These are phyloP conservation scores for Lutraria rhynchaena DNA, from an alignment of 1,140 invertebrate genomes.

Conservation along the genomic window DNA sequence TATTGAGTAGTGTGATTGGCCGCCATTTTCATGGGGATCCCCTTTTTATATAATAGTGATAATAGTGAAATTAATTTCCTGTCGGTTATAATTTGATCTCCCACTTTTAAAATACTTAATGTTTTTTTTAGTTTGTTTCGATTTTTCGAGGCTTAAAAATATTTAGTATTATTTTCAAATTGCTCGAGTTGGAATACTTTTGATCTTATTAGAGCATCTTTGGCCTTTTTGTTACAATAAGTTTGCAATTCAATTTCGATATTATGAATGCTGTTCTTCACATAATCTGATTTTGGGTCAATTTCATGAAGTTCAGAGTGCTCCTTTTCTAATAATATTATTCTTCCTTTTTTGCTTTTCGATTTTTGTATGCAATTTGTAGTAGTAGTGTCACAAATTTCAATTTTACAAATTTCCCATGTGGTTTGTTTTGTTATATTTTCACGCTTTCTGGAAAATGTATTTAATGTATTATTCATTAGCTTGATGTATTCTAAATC, in stretches of 20 bases:
- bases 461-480: not conserved
- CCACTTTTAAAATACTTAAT: not conserved
- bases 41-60: constrained; percentile 8
- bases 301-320: not conserved
- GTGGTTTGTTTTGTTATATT: not conserved
- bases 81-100: constrained; percentile 4
- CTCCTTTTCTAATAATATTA: not conserved
- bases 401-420: not conserved
- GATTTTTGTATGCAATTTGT: not conserved
- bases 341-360: not conserved
- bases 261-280: not conserved
- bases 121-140: constrained; percentile 21
- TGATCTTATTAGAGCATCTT: not conserved
- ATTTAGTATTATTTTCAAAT: constrained; percentile 3
- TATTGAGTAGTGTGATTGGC: not conserved
- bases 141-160: constrained; percentile 5
- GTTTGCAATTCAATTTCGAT: not conserved
- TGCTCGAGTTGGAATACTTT: not conserved
- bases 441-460: not conserved
- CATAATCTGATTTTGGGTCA: not conserved
- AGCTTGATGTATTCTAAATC: not conserved
- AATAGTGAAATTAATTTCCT: not conserved
- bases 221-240: not conserved
- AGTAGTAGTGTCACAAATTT: not conserved
- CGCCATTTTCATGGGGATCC: not conserved